Percentiles rank a stretch among this genome's conserved stretches.
These are phyloP conservation scores for Nasonia vitripennis DNA, from an alignment of 1,140 invertebrate species.

Conservation along the genomic window DNA sequence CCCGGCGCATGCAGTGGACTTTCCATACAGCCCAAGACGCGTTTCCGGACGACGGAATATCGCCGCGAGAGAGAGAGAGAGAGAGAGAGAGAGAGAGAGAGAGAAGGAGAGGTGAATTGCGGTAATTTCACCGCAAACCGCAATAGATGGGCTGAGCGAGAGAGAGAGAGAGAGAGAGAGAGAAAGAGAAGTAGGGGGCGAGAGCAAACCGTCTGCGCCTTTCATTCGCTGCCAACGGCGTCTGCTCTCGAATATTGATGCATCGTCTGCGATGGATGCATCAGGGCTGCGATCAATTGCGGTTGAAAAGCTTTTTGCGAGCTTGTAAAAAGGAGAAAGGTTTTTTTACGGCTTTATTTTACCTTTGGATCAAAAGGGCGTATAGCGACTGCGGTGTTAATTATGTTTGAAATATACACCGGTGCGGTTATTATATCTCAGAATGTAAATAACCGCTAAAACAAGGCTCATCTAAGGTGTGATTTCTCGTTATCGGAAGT, in stretches of 20 bases:
- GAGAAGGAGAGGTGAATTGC: not conserved
- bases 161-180: not conserved
- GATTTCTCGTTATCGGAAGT: too few species aligned
- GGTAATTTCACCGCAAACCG: constrained; percentile 27
- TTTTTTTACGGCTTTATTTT: not conserved
- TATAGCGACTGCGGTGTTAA: too few species aligned
- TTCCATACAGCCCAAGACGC: not conserved
- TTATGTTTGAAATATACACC: too few species aligned
- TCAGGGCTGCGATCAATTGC: not conserved
- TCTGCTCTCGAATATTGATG: constrained; percentile 4
- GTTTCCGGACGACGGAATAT: not conserved
- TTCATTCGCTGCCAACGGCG: not conserved
- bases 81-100: not conserved
- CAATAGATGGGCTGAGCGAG: not conserved
- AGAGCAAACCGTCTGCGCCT: not conserved
- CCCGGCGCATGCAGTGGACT: too few species aligned
- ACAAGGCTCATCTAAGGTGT: too few species aligned
- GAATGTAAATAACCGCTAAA: too few species aligned
- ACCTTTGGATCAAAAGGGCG: too few species aligned
- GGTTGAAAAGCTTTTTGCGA: not conserved
- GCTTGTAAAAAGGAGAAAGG: not conserved
- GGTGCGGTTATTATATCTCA: too few species aligned
- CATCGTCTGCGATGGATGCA: not conserved
- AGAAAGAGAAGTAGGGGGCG: not conserved
- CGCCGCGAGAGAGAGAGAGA: not conserved